A percentile compares a stretch with the other conserved stretches of the same genome.
These are phyloP conservation scores for Boulengeromyrus knoepffleri DNA, from an alignment of 2,113 vertebrate species.

Conservation along the genomic window DNA sequence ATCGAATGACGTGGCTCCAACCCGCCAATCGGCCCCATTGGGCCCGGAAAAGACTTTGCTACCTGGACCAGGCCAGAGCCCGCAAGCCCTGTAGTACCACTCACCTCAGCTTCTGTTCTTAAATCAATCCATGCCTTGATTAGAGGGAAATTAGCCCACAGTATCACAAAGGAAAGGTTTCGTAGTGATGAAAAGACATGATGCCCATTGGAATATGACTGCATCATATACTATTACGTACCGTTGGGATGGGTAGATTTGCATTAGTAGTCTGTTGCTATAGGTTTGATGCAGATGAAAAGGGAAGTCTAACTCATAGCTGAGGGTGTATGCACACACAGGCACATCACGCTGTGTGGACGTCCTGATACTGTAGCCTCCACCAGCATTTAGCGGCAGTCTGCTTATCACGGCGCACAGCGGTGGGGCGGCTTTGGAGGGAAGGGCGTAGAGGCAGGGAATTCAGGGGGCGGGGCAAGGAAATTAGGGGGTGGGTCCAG, in stretches of 20 bases:
- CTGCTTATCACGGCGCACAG: background rate
- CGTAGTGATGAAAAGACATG: background rate
- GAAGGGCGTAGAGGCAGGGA: background rate
- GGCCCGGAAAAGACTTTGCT: background rate
- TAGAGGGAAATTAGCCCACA: background rate
- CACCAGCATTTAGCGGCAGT: background rate
- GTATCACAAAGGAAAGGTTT: background rate
- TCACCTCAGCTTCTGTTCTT: background rate
- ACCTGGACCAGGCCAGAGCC: background rate
- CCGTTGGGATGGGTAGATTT: background rate
- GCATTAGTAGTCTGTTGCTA: background rate
- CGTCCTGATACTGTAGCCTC: background rate
- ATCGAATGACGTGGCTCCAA: background rate
- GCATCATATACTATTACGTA: background rate
- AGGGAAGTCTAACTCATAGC: background rate
- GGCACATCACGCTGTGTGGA: background rate
- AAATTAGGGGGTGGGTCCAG: conserved; percentile 16
- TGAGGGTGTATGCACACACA: background rate
- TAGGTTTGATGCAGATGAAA: background rate
- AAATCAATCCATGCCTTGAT: background rate
- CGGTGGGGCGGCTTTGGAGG: conserved; percentile 30
- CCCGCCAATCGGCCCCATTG: background rate
- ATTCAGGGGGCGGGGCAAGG: conserved; percentile 16
- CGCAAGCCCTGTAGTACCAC: background rate
- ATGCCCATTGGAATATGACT: background rate